These are phyloP conservation scores for Leucoraja erinaceus DNA, from an alignment of 2,113 vertebrate species.

Conservation along the genomic window DNA sequence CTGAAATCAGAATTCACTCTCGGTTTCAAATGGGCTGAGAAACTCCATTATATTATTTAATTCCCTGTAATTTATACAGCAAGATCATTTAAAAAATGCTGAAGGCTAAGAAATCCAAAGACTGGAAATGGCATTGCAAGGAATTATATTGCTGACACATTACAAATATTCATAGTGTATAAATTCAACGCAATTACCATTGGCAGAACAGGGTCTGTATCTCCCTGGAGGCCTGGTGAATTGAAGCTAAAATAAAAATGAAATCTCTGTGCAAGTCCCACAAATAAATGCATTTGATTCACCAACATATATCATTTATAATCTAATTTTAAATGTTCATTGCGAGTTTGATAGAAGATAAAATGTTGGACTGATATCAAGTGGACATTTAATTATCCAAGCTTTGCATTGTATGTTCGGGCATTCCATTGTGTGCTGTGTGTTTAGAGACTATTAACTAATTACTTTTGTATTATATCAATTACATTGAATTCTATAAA, in stretches of 20 bases:
- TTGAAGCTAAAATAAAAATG: conserved; percentile 24
- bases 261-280: neutral
- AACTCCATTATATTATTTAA: neutral
- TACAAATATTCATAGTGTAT: conserved; percentile 9
- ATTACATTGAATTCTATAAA: neutral
- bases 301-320: conserved; percentile 22
- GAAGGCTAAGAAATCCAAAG: neutral
- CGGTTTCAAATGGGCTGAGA: conserved; percentile 2
- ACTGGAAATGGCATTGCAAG: neutral
- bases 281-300: conserved; percentile 31
- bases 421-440: neutral
- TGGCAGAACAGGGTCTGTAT: neutral
- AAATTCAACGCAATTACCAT: neutral
- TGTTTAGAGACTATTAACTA: neutral
- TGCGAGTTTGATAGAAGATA: conserved; percentile 16
- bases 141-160: conserved; percentile 32
- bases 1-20: neutral
- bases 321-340: conserved; percentile 10
- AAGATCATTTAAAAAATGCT: conserved; percentile 5
- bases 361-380: neutral
- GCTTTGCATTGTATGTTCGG: neutral
- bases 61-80: conserved; percentile 24
- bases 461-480: neutral
- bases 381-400: neutral
- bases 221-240: neutral